phyloP scores from a whole-genome alignment of 2,113 vertebrate genomes.

The Caloenas nicobarica region DNA sequence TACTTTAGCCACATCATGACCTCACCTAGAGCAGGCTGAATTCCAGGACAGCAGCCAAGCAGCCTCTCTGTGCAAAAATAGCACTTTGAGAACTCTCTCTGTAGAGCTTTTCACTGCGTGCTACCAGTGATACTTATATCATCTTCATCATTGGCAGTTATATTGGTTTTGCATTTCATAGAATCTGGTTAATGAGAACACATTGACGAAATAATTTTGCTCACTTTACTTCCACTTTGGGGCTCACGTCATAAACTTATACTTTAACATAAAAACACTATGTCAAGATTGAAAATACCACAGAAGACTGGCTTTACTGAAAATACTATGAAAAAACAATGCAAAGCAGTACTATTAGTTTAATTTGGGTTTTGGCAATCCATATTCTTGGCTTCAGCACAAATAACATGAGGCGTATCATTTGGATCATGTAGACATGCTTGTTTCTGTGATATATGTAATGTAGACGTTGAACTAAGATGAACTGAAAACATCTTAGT shows the following conservation, averaged over 20 bases:
- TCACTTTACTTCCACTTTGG: not conserved
- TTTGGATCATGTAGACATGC: not conserved
- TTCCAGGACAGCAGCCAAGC: slow-evolving; percentile 7
- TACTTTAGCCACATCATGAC: slow-evolving; percentile 18
- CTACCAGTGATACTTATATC: not conserved
- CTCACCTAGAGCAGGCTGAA: slow-evolving; percentile 7
- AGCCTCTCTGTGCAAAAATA: slow-evolving; percentile 12
- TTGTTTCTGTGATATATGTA: not conserved
- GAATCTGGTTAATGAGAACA: not conserved
- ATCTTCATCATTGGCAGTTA: not conserved
- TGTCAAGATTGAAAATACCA: not conserved
- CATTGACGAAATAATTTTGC: not conserved
- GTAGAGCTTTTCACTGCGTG: not conserved
- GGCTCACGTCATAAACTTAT: not conserved
- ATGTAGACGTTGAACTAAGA: not conserved
- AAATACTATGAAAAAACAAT: not conserved
- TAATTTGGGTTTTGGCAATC: not conserved
- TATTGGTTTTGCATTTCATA: not conserved
- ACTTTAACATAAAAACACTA: not conserved
- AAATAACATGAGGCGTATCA: not conserved
- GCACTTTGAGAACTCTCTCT: not conserved
- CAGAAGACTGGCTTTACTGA: not conserved
- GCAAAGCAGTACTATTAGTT: not conserved
- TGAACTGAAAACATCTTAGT: not conserved
- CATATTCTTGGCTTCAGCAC: not conserved